Conservation (phyloP, 2,888 invertebrate species). For the Lamellibrachia satsuma region DNA sequence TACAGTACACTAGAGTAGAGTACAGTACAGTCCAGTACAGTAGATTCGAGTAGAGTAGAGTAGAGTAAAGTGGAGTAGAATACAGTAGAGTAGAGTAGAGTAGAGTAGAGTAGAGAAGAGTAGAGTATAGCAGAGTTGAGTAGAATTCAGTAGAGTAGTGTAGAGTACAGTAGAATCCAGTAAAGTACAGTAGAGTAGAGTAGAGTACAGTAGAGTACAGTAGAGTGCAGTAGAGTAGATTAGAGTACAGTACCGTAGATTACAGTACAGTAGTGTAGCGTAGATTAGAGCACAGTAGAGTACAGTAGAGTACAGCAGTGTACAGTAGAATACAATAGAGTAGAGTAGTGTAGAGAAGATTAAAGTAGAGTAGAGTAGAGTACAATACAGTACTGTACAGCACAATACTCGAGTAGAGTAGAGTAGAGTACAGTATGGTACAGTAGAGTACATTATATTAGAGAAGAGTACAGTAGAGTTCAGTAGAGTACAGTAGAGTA, state of each 20-base stretch:
- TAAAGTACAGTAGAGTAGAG: neutral
- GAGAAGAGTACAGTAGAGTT: conserved; percentile 13
- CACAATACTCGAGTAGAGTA: neutral
- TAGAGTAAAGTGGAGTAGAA: neutral
- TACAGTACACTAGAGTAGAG: conserved; percentile 37
- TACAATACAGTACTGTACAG: neutral
- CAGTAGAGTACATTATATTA: conserved; percentile 18
- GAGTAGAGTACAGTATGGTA: neutral
- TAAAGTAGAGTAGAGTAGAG: conserved; percentile 24
- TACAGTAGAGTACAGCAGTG: conserved; percentile 29
- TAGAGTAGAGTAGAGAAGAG: neutral
- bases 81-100: neutral
- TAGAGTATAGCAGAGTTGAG: neutral
- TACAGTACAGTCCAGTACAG: conserved; percentile 36
- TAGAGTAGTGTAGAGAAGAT: conserved; percentile 26
- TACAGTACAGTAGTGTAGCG: conserved; percentile 14
- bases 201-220: too few relatives aligned
- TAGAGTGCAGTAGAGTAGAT: neutral
- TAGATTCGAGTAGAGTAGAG: neutral
- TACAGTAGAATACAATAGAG: conserved; percentile 28
- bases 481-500: conserved; percentile 28
- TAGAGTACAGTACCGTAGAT: neutral
- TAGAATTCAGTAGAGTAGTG: neutral
- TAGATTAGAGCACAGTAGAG: conserved; percentile 32
- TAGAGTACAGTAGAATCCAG: neutral